These are phyloP conservation scores for Sesia apiformis DNA, from an alignment of 2,888 invertebrate genomes.

Conservation along the genomic window DNA sequence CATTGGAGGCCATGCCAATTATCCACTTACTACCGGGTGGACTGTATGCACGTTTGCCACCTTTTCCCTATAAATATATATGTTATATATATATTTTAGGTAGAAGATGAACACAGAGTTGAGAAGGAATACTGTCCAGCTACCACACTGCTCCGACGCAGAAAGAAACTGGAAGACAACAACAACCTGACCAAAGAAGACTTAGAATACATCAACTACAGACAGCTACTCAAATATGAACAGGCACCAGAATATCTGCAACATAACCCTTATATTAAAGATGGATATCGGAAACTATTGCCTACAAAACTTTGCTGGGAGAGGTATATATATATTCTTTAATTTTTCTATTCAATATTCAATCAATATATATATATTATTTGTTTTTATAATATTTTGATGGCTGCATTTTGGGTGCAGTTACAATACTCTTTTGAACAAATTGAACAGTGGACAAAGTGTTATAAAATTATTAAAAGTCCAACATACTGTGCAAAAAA, in stretches of 20 bases:
- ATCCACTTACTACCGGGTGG: no score
- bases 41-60: neutral
- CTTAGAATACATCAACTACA: conserved; percentile 60
- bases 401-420: no score
- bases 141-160: conserved; percentile 40
- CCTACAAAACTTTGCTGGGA: conserved; percentile 89
- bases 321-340: conserved; percentile 75
- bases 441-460: no score
- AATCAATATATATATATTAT: neutral
- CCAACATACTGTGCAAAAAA: no score
- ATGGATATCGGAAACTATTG: conserved; percentile 89
- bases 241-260: conserved; percentile 88
- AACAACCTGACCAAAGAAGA: conserved; percentile 65
- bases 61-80: neutral
- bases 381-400: no score
- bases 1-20: no score
- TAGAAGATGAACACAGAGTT: conserved; percentile 39
- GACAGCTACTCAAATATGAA: conserved; percentile 61
- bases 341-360: no score
- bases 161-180: conserved; percentile 62
- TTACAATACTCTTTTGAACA: no score
- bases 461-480: no score
- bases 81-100: conserved; percentile 18
- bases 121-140: conserved; percentile 34
- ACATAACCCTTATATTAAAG: conserved; percentile 89